Evolutionary conservation across 2,888 invertebrate species (phyloP).

Genomic region (Dynastes hyllus): DNA sequence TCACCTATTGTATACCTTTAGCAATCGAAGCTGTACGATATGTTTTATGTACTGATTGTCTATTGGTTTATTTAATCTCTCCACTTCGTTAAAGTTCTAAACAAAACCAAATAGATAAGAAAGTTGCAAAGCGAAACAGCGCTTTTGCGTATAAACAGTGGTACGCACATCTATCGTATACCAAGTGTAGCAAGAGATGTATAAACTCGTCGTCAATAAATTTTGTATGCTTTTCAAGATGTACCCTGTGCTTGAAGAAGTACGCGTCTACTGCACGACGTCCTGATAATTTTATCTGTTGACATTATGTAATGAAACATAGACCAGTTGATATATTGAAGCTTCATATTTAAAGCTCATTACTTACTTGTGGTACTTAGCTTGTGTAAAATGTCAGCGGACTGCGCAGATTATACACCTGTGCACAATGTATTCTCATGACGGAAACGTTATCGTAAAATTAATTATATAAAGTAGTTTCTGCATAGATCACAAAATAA

Average conservation of each 20-base stretch:
- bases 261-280: neutral
- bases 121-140: constrained; percentile 29
- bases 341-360: neutral
- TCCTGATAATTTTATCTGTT: constrained; percentile 27
- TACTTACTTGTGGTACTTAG: neutral
- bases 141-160: neutral
- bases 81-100: constrained; percentile 20
- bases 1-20: constrained; percentile 47
- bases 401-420: too few relatives aligned
- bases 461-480: too few relatives aligned
- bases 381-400: too few relatives aligned
- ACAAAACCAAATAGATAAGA: constrained; percentile 32
- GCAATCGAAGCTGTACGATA: constrained; percentile 19
- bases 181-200: too few relatives aligned
- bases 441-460: too few relatives aligned
- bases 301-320: constrained; percentile 13
- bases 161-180: neutral
- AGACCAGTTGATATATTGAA: neutral
- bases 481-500: too few relatives aligned
- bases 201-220: constrained; percentile 15
- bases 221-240: constrained; percentile 17
- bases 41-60: constrained; percentile 43
- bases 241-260: neutral
- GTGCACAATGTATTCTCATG: too few relatives aligned
- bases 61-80: constrained; percentile 43